Conservation (phyloP, 2,113 vertebrate genomes). For the Lipotes vexillifer region DNA sequence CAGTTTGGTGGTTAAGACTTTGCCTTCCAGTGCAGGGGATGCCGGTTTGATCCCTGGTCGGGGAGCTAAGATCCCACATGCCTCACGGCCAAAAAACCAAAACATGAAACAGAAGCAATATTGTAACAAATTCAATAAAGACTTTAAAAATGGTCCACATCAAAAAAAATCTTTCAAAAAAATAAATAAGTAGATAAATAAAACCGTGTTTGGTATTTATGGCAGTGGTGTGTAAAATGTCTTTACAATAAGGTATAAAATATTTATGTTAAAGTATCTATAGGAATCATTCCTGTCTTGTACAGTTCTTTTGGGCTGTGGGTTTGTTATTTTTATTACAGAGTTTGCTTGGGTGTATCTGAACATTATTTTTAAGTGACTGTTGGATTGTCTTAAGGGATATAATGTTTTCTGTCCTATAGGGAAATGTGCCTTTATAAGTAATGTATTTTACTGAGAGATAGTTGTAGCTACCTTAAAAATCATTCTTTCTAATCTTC, state of each 20-base stretch:
- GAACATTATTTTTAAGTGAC: constrained; percentile 20
- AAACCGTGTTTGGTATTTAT: constrained; percentile 56
- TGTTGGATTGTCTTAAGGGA: not conserved
- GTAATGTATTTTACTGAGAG: not conserved
- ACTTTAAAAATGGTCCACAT: too few species aligned
- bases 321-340: constrained; percentile 8
- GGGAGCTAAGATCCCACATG: too few species aligned
- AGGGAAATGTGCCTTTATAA: not conserved
- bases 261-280: constrained; percentile 42
- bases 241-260: constrained; percentile 49
- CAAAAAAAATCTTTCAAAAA: too few species aligned
- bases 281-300: not conserved
- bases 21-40: too few species aligned
- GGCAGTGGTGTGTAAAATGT: not conserved
- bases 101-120: too few species aligned
- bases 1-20: too few species aligned
- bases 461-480: constrained; percentile 13
- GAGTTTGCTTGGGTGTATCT: not conserved
- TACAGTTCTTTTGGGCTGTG: constrained; percentile 4
- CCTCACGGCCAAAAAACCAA: too few species aligned
- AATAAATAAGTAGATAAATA: not conserved
- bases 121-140: too few species aligned
- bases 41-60: too few species aligned
- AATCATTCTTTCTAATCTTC: not conserved
- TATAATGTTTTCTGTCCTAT: constrained; percentile 5